Percentiles rank a stretch among this genome's conserved stretches.
These are phyloP conservation scores for Xenopus tropicalis DNA, from an alignment of 2,113 vertebrate genomes.

Conservation along the genomic window DNA sequence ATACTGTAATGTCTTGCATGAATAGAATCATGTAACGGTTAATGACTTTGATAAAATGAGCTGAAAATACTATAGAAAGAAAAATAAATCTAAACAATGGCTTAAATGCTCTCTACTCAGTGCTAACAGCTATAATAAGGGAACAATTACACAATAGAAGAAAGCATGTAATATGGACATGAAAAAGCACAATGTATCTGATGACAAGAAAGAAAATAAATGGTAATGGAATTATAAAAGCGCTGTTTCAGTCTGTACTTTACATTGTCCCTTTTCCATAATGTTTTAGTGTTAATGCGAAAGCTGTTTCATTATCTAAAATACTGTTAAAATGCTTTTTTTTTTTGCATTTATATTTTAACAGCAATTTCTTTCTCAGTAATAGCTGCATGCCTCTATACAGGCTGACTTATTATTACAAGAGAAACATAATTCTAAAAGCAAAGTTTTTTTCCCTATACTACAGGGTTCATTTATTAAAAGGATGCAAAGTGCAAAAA, in stretches of 20 bases:
- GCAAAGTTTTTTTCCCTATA: too few species aligned
- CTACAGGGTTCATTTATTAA: too few species aligned
- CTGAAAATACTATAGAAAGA: conserved; percentile 2
- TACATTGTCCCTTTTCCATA: background rate
- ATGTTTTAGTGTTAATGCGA: background rate
- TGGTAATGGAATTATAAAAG: background rate
- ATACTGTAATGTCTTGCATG: background rate
- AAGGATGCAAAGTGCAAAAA: too few species aligned
- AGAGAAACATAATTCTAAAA: background rate
- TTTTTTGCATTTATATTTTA: background rate
- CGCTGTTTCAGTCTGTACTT: background rate
- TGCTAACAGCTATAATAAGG: background rate
- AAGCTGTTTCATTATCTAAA: background rate
- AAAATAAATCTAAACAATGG: background rate
- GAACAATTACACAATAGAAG: background rate
- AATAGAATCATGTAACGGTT: background rate
- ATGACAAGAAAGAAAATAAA: conserved; percentile 1
- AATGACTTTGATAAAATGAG: background rate
- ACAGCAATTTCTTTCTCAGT: background rate
- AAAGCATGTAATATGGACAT: background rate
- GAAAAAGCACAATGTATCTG: background rate
- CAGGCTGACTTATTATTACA: background rate
- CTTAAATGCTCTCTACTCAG: background rate
- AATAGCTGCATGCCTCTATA: background rate
- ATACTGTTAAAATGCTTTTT: background rate